Conservation (phyloP, 2,113 vertebrate genomes). For the Alectura lathami region DNA sequence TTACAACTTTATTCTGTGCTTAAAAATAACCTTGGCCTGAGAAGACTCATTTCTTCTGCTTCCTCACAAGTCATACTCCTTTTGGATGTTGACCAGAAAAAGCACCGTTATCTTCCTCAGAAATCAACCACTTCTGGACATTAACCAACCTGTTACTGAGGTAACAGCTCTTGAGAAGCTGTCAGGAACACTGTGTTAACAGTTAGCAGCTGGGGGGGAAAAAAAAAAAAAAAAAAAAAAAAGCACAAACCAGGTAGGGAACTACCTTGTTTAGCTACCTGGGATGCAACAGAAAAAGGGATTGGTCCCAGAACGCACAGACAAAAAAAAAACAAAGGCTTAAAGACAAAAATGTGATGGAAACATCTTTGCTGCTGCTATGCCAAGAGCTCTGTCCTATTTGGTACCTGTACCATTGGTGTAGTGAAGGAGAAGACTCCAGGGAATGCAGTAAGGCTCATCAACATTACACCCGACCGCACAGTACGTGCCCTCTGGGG, state of each 20-base stretch:
- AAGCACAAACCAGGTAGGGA: neutral
- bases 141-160: neutral
- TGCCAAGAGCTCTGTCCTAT: neutral
- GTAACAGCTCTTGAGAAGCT: neutral
- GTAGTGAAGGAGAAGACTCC: neutral
- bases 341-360: neutral
- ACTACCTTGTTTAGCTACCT: neutral
- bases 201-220: neutral
- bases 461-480: neutral
- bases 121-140: neutral
- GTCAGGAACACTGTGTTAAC: neutral
- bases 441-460: neutral
- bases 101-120: neutral
- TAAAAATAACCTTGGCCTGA: neutral
- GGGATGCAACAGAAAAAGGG: neutral
- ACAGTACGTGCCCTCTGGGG: neutral
- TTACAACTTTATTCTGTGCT: neutral
- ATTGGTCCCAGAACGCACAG: neutral
- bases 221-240: neutral
- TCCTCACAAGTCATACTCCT: neutral
- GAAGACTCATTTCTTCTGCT: neutral
- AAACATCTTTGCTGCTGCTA: neutral
- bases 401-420: accelerated
- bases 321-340: neutral
- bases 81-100: neutral